These are phyloP conservation scores for Callionymus lyra DNA, from an alignment of 2,113 vertebrate genomes.

Conservation along the genomic window DNA sequence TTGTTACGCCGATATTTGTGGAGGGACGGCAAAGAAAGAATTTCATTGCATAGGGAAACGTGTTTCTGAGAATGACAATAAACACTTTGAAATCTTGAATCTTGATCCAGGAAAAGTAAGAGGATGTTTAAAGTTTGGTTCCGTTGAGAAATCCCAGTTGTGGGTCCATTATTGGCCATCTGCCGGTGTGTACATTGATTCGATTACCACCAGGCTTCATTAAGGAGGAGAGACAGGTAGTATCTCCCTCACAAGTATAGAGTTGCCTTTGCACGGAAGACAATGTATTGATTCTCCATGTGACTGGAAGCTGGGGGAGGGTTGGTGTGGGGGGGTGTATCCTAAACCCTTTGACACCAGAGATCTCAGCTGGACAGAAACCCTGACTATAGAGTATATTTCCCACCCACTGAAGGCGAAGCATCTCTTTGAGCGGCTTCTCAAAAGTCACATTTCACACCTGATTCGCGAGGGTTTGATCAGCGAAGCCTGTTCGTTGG, in stretches of 20 bases:
- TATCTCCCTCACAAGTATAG: slow-evolving; percentile 47
- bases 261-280: slow-evolving; percentile 49
- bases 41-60: too few relatives aligned
- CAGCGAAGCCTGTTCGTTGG: slow-evolving; percentile 5
- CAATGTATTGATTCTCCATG: slow-evolving; percentile 55
- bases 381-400: too few relatives aligned
- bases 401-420: too few relatives aligned
- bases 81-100: too few relatives aligned
- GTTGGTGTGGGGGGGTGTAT: slow-evolving; percentile 14
- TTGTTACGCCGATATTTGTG: too few relatives aligned
- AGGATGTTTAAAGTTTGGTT: not conserved
- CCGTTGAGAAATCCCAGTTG: slow-evolving; percentile 9
- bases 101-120: too few relatives aligned
- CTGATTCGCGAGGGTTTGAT: slow-evolving; percentile 12
- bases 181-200: slow-evolving; percentile 51
- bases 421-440: too few relatives aligned
- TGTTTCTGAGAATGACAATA: too few relatives aligned
- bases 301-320: slow-evolving; percentile 21
- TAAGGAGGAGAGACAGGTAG: slow-evolving; percentile 44
- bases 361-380: slow-evolving; percentile 8
- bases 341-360: slow-evolving; percentile 22
- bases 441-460: too few relatives aligned
- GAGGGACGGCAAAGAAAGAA: too few relatives aligned
- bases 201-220: slow-evolving; percentile 60
- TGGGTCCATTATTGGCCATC: slow-evolving; percentile 53